Conservation (phyloP, 53 echinoderm and acorn worm genomes). For the Paelopatides confundens region DNA sequence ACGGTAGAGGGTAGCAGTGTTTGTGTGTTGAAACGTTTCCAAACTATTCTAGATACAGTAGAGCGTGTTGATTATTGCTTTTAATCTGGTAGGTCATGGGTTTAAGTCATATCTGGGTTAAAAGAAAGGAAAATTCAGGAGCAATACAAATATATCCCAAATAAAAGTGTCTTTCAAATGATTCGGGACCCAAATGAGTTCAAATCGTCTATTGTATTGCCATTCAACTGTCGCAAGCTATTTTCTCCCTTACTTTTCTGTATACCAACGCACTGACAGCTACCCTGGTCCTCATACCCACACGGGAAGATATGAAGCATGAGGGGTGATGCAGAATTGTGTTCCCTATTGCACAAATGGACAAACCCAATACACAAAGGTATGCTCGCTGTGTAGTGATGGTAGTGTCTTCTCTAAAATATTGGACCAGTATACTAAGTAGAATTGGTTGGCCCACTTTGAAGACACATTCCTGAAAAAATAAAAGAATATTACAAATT, state of each 20-base stretch:
- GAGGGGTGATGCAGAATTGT: slow-evolving; percentile 66
- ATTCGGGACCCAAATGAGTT: no score
- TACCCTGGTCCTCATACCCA: slow-evolving; percentile 76
- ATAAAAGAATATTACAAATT: neutral
- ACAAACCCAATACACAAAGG: slow-evolving; percentile 69
- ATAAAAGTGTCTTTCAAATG: no score
- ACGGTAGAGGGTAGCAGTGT: no score
- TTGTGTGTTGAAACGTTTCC: no score
- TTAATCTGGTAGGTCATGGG: no score
- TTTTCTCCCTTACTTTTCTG: slow-evolving; percentile 72
- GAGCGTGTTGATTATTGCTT: no score
- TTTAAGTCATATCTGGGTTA: no score
- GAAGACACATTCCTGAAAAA: slow-evolving; percentile 65
- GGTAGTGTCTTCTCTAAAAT: slow-evolving; percentile 65
- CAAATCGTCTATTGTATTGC: no score
- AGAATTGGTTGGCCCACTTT: slow-evolving; percentile 73
- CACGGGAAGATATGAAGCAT: slow-evolving; percentile 55
- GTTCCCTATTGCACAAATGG: slow-evolving; percentile 15
- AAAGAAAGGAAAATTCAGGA: no score
- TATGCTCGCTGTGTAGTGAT: slow-evolving; percentile 72
- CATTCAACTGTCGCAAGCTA: no score
- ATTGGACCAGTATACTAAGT: slow-evolving; percentile 62
- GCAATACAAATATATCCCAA: no score
- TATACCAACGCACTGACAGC: slow-evolving; percentile 72
- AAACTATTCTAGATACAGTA: no score